These are phyloP conservation scores for Drosophila buzzatii DNA, from an alignment of 2,888 invertebrate species.

Conservation along the genomic window DNA sequence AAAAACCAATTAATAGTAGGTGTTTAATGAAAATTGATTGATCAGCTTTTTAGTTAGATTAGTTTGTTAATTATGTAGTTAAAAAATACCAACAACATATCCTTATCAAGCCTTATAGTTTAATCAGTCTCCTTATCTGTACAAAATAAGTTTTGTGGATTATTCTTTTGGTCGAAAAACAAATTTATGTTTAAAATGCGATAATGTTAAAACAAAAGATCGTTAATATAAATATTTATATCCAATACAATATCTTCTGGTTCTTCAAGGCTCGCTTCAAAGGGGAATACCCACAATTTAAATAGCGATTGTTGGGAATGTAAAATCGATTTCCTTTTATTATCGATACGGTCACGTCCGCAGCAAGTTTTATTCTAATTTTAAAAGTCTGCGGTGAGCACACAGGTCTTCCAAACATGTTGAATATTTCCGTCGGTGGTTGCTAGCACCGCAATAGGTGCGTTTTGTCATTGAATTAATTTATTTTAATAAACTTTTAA, in stretches of 20 bases:
- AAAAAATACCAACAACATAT: background rate
- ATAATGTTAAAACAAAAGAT: background rate
- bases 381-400: constrained; percentile 4
- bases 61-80: background rate
- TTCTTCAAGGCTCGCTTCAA: background rate
- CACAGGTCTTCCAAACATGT: background rate
- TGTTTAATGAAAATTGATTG: background rate
- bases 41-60: background rate
- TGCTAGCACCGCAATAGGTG: background rate
- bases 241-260: background rate
- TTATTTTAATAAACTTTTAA: background rate
- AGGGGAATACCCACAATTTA: constrained; percentile 20
- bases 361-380: constrained; percentile 27
- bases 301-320: constrained; percentile 16
- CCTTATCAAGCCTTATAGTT: background rate
- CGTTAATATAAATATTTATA: background rate
- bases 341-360: constrained; percentile 28
- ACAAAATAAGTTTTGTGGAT: background rate
- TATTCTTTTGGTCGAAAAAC: background rate
- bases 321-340: constrained; percentile 12
- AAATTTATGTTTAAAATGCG: background rate
- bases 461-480: background rate
- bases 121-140: constrained; percentile 2
- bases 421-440: background rate
- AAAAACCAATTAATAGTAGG: background rate